phyloP scores from a whole-genome alignment of 1,140 invertebrate species.

The Pentalonia nigronervosa region DNA sequence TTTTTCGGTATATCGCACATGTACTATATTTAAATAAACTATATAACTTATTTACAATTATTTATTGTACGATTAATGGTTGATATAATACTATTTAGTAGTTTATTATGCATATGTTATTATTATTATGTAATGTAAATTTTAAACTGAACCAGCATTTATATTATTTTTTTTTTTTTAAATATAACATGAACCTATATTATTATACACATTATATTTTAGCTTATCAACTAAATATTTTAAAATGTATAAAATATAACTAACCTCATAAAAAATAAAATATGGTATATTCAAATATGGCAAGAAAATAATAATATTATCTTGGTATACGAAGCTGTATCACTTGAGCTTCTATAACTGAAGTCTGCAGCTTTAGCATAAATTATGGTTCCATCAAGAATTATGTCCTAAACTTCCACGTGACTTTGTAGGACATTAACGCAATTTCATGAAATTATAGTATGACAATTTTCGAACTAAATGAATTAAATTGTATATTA shows the following conservation, averaged over 20 bases:
- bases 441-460: background rate
- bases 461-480: background rate
- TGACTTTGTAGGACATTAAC: background rate
- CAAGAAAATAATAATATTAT: background rate
- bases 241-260: background rate
- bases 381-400: background rate
- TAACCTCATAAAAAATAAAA: background rate
- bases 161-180: background rate
- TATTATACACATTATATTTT: background rate
- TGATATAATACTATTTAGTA: background rate
- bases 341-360: background rate
- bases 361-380: background rate
- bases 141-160: background rate
- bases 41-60: background rate
- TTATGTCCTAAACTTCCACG: background rate
- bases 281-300: background rate
- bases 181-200: background rate
- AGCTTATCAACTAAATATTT: background rate
- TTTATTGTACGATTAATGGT: background rate
- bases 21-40: too few relatives aligned
- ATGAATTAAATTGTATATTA: background rate
- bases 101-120: background rate
- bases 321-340: background rate
- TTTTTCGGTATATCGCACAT: background rate
- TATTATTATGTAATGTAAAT: background rate